These are phyloP conservation scores for Cercopithecus diana DNA, from an alignment of 2,797 vertebrate species.

Conservation along the genomic window DNA sequence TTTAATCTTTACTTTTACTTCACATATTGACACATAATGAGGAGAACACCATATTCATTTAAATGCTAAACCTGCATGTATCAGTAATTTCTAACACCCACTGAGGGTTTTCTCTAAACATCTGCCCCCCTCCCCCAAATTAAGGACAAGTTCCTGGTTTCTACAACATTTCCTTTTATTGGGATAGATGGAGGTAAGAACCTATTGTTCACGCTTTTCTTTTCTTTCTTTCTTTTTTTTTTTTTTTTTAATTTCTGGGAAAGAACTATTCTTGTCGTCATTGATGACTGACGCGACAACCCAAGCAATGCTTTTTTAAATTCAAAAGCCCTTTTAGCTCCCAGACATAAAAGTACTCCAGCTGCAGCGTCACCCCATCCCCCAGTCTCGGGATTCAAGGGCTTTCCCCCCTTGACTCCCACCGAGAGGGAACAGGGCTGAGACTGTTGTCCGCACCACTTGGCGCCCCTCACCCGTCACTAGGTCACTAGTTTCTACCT, in stretches of 20 bases:
- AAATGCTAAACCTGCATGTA: neutral
- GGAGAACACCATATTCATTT: neutral
- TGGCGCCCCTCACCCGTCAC: neutral
- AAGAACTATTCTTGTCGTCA: conserved; percentile 35
- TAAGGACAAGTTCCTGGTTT: conserved; percentile 21
- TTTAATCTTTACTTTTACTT: conserved; percentile 38
- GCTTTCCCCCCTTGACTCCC: neutral
- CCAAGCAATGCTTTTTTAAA: conserved; percentile 17
- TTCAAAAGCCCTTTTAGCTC: conserved; percentile 51
- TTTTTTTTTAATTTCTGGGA: neutral
- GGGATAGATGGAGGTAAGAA: conserved; percentile 15
- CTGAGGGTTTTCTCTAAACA: neutral
- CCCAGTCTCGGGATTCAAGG: conserved; percentile 17
- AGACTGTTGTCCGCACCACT: neutral
- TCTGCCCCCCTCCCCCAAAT: neutral
- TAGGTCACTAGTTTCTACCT: conserved; percentile 2
- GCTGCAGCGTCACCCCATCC: conserved; percentile 54
- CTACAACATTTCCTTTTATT: neutral
- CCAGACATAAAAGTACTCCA: conserved; percentile 54
- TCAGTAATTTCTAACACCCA: neutral
- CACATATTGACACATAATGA: neutral
- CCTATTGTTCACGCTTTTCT: conserved; percentile 34
- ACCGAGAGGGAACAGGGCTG: neutral
- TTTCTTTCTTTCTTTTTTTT: neutral
- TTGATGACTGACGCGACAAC: conserved; percentile 4